Base-by-base conservation (phyloP, 2,797 vertebrate genomes). In the Phyllotis vaccarum region DNA sequence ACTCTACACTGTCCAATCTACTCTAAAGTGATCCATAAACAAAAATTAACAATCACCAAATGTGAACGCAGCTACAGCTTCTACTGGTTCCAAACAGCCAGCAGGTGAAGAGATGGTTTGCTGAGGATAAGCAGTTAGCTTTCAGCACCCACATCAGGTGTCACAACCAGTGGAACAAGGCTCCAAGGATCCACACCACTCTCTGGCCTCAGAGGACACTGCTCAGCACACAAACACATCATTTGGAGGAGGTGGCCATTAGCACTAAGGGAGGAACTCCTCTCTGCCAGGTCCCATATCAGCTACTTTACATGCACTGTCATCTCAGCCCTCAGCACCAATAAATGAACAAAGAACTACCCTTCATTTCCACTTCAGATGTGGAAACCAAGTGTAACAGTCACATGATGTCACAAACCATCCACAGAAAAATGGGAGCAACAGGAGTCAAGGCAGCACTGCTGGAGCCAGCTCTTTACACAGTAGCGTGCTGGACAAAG, bases 361-460 rank as follows among this genome's bases (percentile, higher is more conserved):
- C 40, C 52, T 86, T 94, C 78, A 86, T 54, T 90, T 43, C 82
- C 52, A 94, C 78, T 90, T 64, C 64, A 78, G 54, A 91, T 64
- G 24, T 75, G 34, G 14, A 95, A 91, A 91, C 75, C 56, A 95
- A 76, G 4, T 79, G 21, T 37, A 94, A 75, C 10, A 29, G 29
- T 86, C 89, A 75, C 13, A 13, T n/a, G 82, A 89, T 43, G 86
- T 64, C 66, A 49, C 85, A 81, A 86, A 43, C 24, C 58, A 68
- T 17, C 79, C 27, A 75, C 46, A 19, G 79, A 9, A 31, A 68
- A 75, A 3, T 12, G n/a, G 34, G 16, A 58, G 49, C 46, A 27
- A 72, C 21, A 93, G 43, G n/a, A 90, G n/a, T 93, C 76, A 54
- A 66, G 86, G 2, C 29, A 93, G 76, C 40, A 64, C 49, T 34